Conservation (phyloP, 2,888 invertebrate genomes). For the Argyra leucocephala region DNA sequence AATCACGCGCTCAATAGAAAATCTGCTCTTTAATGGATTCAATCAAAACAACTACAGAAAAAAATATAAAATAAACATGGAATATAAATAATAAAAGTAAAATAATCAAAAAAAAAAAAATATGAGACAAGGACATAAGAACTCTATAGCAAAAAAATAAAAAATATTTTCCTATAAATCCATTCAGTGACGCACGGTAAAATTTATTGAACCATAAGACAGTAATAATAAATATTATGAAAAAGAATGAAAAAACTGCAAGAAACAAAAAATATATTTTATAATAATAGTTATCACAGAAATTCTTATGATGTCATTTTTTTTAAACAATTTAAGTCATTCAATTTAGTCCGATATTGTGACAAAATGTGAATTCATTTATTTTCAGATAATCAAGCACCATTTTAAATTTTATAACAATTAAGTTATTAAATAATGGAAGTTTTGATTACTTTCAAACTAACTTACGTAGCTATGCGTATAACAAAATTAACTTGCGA, state of each 20-base stretch:
- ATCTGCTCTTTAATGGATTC: not conserved
- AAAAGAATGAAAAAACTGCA: not conserved
- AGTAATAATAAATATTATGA: not conserved
- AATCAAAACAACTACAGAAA: not conserved
- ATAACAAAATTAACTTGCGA: no score
- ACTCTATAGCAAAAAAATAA: not conserved
- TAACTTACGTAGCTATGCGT: no score
- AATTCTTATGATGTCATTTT: no score
- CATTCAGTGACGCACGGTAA: not conserved
- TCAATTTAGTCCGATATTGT: no score
- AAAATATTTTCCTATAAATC: not conserved
- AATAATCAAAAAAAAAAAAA: not conserved
- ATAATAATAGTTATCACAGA: not conserved
- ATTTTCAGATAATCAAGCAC: no score
- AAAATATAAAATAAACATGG: not conserved
- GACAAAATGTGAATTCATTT: no score
- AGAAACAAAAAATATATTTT: no score
- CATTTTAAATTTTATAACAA: no score
- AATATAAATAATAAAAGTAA: not conserved
- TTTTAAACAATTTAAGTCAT: no score
- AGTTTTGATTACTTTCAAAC: no score
- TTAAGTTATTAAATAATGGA: no score
- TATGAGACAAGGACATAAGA: not conserved
- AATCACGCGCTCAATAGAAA: conserved; percentile 3
- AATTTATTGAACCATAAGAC: not conserved